Evolutionary conservation across 2,113 vertebrate genomes (phyloP).

Genomic region (Limanda limanda): DNA sequence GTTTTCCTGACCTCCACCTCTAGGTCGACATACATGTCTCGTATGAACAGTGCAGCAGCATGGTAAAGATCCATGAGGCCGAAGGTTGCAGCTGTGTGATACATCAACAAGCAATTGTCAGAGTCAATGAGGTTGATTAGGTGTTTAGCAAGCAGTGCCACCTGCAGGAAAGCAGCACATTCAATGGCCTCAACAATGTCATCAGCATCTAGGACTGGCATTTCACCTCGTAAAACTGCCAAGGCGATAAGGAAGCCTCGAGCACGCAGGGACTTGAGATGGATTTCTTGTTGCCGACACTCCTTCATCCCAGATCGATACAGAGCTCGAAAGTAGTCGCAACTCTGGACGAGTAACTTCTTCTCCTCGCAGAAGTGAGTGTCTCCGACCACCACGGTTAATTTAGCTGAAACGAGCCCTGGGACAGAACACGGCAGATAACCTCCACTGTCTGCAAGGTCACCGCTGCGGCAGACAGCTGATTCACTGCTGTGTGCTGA

Average conservation of each 20-base stretch:
- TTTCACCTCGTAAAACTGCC: constrained; percentile 81
- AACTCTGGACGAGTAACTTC: constrained; percentile 82
- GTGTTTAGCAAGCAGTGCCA: constrained; percentile 81
- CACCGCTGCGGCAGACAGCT: constrained; percentile 23
- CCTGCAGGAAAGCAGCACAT: constrained; percentile 87
- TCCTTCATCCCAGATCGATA: constrained; percentile 93
- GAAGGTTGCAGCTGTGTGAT: constrained; percentile 86
- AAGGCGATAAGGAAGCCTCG: constrained; percentile 84
- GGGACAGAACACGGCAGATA: constrained; percentile 2
- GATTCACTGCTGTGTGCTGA: constrained; percentile 15
- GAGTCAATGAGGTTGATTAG: constrained; percentile 84
- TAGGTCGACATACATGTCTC: constrained; percentile 83
- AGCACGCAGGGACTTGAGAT: constrained; percentile 79
- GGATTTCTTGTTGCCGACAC: constrained; percentile 85
- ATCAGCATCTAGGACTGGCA: constrained; percentile 81
- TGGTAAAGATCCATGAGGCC: constrained; percentile 87
- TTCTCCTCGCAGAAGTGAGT: constrained; percentile 85
- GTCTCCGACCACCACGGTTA: constrained; percentile 84
- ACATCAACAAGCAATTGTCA: constrained; percentile 89
- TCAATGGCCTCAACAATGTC: constrained; percentile 80
- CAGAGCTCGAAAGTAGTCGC: constrained; percentile 91
- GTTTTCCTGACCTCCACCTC: constrained; percentile 76
- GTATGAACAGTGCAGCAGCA: constrained; percentile 84
- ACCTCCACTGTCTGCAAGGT: background rate
- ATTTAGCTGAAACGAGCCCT: background rate